Evolutionary conservation across 2,888 invertebrate species (phyloP), one percentile per base, ranked within the genome.

Genomic region (Atethmia centrago): DNA sequence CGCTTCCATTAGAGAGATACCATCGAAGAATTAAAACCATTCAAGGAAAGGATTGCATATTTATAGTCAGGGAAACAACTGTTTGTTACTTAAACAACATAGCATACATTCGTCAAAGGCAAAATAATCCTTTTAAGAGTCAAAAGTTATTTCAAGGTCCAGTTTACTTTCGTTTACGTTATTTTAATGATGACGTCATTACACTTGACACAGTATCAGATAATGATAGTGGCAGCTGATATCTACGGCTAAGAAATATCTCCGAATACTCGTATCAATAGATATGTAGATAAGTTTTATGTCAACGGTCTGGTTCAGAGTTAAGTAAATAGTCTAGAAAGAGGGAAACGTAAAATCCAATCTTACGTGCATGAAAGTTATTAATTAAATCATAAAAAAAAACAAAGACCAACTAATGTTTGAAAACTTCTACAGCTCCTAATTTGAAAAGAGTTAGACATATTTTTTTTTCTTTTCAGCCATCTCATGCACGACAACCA

Each of bases 381-480:
- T 56, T 53, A 10, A 21, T 21, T 42, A 8, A 42, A n/a, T 28
- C 16, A 47, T 19, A 25, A 0, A 1, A 5, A 53, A 16, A 4
- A 2, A 56, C 1, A 31, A 16, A 16, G 4, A 36, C 9, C 1
- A 45, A 47, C n/a, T 45, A 45, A 14, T 42, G 0, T 19, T 28
- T 2, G 12, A 8, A 10, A 21, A 25, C 12, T 68, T 9, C 1
- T 25, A 25, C 9, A 42, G 5, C 28, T 28, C 1, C 2, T 21
- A 10, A 59, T 21, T n/a, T 31, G 3, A 14, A 19, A 63, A 51
- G 42, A 45, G 47, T 1, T 40, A 69, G 3, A 28, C 5, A 70
- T 3, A 5, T 0, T 14, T 56, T 40, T 67, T 12, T 7, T 53
- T 31, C 64, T 85, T 93, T 94, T 74, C 88, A 96, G 96, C 88